A percentile compares a stretch with the other conserved stretches of the same genome.
Evolutionary conservation across 2,113 vertebrate species (phyloP).

Genomic region (Camelus dromedarius): DNA sequence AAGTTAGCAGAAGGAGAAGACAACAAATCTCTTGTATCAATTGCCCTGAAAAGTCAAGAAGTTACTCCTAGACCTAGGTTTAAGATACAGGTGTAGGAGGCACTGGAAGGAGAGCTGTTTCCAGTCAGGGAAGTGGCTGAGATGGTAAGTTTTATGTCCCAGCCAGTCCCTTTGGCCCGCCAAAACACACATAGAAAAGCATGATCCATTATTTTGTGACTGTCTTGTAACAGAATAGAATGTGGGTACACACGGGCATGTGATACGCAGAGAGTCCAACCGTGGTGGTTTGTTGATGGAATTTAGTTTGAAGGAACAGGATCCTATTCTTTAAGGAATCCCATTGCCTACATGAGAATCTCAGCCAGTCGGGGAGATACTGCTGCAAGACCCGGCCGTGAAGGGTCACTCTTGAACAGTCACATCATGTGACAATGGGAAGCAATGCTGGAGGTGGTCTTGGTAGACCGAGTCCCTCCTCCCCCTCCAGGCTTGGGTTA

Average conservation of each 20-base stretch:
- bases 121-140: background rate
- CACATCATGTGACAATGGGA: background rate
- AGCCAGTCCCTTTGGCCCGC: background rate
- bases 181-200: background rate
- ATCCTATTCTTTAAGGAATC: background rate
- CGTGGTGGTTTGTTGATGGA: background rate
- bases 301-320: background rate
- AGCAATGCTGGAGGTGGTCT: background rate
- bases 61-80: background rate
- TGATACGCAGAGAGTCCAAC: background rate
- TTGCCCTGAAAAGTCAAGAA: background rate
- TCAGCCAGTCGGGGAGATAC: background rate
- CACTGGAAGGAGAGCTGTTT: background rate
- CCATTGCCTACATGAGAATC: background rate
- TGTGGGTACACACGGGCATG: fast-evolving
- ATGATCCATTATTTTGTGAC: background rate
- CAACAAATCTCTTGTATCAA: background rate
- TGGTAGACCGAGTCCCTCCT: background rate
- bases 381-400: background rate
- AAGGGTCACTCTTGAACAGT: background rate
- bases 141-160: background rate
- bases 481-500: background rate
- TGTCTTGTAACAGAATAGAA: background rate
- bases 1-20: background rate
- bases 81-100: background rate